A percentile compares a stretch with the other conserved stretches of the same genome.
These are phyloP conservation scores for Phainopepla nitens DNA, from an alignment of 2,113 vertebrate genomes.

Conservation along the genomic window DNA sequence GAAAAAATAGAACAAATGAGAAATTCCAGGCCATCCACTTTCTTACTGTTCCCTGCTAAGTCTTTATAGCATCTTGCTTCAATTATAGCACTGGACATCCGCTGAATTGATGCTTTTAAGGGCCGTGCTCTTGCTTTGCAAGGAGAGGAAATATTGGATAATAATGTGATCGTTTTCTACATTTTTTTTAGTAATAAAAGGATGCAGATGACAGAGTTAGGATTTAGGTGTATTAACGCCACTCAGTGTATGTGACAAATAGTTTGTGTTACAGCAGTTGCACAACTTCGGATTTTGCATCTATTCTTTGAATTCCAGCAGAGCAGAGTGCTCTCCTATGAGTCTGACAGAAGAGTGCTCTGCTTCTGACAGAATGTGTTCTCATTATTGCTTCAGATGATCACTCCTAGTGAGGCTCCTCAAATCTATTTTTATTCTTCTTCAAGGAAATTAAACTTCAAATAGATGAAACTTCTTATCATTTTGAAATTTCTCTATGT, in stretches of 20 bases:
- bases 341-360: not conserved
- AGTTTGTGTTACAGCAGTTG: not conserved
- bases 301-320: not conserved
- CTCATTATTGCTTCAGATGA: not conserved
- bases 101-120: not conserved
- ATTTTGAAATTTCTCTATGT: rapidly evolving
- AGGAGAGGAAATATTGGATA: not conserved
- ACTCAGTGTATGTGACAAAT: not conserved
- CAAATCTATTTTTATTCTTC: not conserved
- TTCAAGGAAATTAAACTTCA: not conserved
- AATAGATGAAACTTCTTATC: not conserved
- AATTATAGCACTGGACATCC: not conserved
- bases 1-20: not conserved
- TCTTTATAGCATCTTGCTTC: not conserved
- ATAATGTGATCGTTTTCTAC: not conserved
- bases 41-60: not conserved
- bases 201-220: not conserved
- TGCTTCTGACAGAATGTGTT: not conserved
- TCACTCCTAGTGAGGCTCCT: not conserved
- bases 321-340: not conserved
- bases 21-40: not conserved
- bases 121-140: not conserved
- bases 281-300: not conserved
- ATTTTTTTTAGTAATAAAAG: not conserved
- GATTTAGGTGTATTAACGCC: not conserved